phyloP scores from a whole-genome alignment of 2,113 vertebrate species.

The Seriola rivoliana region DNA sequence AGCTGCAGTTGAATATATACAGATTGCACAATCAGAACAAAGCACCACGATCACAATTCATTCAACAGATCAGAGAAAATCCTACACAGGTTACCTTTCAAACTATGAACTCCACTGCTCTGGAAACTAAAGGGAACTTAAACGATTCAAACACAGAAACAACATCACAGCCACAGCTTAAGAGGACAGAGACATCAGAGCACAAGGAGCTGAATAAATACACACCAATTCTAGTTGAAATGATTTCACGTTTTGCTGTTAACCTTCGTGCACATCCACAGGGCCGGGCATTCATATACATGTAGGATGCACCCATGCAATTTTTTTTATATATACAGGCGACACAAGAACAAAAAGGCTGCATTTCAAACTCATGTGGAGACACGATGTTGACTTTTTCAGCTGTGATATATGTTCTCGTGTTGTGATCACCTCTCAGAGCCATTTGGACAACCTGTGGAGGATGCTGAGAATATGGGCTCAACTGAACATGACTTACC shows the following conservation, averaged over 20 bases:
- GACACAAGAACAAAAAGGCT: constrained; percentile 44
- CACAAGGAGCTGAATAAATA: not conserved
- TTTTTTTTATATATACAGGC: constrained; percentile 11
- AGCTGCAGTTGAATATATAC: not conserved
- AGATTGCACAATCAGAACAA: not conserved
- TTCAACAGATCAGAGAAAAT: constrained; percentile 28
- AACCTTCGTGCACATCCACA: constrained; percentile 1
- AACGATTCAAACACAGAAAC: constrained; percentile 20
- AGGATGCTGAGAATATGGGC: not conserved
- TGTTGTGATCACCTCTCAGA: constrained; percentile 1
- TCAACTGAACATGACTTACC: constrained; percentile 11
- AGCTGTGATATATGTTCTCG: not conserved
- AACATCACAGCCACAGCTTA: constrained; percentile 39
- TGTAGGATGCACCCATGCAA: constrained; percentile 60
- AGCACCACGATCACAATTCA: not conserved
- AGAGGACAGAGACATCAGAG: constrained; percentile 28
- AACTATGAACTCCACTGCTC: not conserved
- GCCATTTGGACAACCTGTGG: constrained; percentile 31
- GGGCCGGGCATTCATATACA: constrained; percentile 35
- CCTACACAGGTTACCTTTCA: constrained; percentile 47
- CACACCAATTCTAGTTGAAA: not conserved
- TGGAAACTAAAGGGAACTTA: constrained; percentile 43
- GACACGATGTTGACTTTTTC: not conserved
- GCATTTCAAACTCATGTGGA: constrained; percentile 49
- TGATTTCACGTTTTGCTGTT: not conserved